Conservation (phyloP, 2,113 vertebrate species). For the Hepsetus odoe region DNA sequence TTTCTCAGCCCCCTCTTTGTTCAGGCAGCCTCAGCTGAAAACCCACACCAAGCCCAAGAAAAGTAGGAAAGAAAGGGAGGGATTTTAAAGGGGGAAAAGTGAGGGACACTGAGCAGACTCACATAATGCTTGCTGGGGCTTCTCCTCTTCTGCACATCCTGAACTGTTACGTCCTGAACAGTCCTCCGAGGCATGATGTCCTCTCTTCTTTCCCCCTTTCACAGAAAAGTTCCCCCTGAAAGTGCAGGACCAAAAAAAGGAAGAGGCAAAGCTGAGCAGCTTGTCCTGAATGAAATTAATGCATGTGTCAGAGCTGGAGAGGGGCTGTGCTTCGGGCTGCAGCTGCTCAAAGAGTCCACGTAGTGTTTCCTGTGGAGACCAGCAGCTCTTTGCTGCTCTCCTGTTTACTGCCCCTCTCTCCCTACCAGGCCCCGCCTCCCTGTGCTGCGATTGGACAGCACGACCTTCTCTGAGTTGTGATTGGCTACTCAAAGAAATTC, state of each 20-base stretch:
- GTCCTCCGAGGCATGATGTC: slow-evolving; percentile 76
- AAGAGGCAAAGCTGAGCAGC: neutral
- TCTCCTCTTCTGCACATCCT: slow-evolving; percentile 80
- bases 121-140: slow-evolving; percentile 82
- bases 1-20: slow-evolving; percentile 60
- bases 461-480: neutral
- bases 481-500: neutral
- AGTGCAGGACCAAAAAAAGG: neutral
- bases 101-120: slow-evolving; percentile 49
- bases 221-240: neutral
- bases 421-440: neutral
- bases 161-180: slow-evolving; percentile 77
- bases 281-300: neutral
- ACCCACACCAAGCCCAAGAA: neutral
- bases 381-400: neutral
- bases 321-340: neutral
- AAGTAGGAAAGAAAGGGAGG: neutral
- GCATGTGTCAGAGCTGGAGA: neutral
- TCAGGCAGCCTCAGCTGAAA: slow-evolving; percentile 9
- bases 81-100: neutral
- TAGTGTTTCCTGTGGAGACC: neutral
- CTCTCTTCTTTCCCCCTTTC: neutral
- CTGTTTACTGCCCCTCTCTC: neutral
- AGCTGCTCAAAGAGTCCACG: neutral
- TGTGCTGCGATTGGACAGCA: neutral